Conservation (phyloP, 2,113 vertebrate genomes). For the Enhydra lutris region DNA sequence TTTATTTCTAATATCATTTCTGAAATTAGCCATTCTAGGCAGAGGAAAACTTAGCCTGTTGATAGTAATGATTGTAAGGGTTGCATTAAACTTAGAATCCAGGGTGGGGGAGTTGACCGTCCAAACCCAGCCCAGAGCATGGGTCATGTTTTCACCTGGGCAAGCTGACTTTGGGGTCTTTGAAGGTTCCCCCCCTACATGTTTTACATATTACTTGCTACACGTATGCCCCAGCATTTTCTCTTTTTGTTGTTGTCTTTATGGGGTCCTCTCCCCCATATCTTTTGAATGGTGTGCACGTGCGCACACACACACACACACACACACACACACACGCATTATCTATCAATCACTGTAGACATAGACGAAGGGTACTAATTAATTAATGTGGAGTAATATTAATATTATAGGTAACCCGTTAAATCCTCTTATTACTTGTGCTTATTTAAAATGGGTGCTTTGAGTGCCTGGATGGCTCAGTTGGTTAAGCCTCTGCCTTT, state of each 20-base stretch:
- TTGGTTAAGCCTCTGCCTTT: background rate
- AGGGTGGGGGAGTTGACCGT: background rate
- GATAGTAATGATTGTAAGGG: background rate
- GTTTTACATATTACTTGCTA: background rate
- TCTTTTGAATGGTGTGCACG: background rate
- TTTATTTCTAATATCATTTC: background rate
- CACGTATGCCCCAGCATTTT: too few species aligned
- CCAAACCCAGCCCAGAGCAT: background rate
- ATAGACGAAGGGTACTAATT: background rate
- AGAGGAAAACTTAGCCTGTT: background rate
- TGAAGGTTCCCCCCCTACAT: background rate
- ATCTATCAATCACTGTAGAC: background rate
- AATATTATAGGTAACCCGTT: background rate
- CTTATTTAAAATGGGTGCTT: background rate
- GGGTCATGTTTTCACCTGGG: background rate
- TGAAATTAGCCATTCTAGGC: background rate
- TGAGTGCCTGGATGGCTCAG: background rate
- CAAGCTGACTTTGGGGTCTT: background rate
- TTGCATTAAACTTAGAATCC: background rate
- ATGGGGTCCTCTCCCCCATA: background rate
- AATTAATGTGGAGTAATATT: background rate
- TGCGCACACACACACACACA: rapidly evolving
- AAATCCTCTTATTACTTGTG: background rate
- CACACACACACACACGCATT: too few species aligned
- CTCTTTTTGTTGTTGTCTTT: background rate